Evolutionary conservation across 2,888 invertebrate genomes (phyloP), one percentile per base, ranked within the genome.

Genomic region (Thecophora atra): DNA sequence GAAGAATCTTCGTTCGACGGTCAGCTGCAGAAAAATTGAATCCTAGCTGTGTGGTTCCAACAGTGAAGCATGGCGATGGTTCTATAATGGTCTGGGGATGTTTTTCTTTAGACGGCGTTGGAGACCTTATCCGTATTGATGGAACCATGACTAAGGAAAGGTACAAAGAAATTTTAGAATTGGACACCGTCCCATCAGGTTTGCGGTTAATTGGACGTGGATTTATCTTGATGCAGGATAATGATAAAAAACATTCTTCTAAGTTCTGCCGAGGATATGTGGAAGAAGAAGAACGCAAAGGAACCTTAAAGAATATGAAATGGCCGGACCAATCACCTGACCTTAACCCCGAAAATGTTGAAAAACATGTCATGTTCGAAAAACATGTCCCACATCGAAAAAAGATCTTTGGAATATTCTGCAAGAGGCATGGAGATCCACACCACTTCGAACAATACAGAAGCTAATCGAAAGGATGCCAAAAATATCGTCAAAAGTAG

Each of bases 201-300:
- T 51, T 51, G 51, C 51, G 51, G 3, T 51, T 51, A 51, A 3
- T 51, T n/a, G 51, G 51, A 51, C 51, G 15, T 51, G n/a, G 51
- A 51, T 51, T 51, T 17, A 51, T 51, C 51, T 51, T 51, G 51
- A 51, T 51, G 51, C 51, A 51, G 17, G 51, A 51, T 51, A 51
- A 3, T 51, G 51, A 3, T 51, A 13, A 13, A 13, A 1, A 51
- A 11, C 51, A 51, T 51, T 51, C 51, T 5, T 51, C 5, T 51
- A 51, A 51, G 3, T 17, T 51, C 51, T 51, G 51, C 6, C 37
- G 37, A 2, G 30, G 3, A 37, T 37, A 37, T 37, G 1, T 37
- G 37, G 37, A 37, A 37, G 37, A 1, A 37, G 37, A 37, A 37
- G 37, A 37, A 37, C 37, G 2, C 6, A 37, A 11, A 37, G 11